phyloP scores from a whole-genome alignment of 2,888 invertebrate species.

The Hirtodrosophila histrioides region DNA sequence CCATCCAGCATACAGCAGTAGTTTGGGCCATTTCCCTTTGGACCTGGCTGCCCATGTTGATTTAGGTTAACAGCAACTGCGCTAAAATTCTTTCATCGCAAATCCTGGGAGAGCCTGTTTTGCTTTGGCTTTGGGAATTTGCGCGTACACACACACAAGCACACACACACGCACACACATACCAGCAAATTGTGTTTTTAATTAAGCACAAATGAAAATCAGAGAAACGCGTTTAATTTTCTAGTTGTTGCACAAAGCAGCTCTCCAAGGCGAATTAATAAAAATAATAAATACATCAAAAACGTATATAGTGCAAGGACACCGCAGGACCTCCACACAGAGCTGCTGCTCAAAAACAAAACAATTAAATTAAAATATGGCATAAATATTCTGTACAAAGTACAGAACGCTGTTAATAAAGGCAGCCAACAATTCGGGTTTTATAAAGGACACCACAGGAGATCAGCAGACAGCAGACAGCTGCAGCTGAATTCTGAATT shows the following conservation, averaged over 20 bases:
- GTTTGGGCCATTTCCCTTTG: conserved; percentile 34
- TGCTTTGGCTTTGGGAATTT: conserved; percentile 29
- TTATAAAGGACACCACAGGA: too few species aligned
- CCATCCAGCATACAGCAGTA: background rate
- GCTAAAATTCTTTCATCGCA: conserved; percentile 50
- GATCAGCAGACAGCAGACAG: too few species aligned
- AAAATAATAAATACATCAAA: too few species aligned
- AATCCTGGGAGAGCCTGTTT: conserved; percentile 34
- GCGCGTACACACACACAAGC: background rate
- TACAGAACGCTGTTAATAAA: too few species aligned
- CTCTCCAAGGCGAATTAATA: too few species aligned
- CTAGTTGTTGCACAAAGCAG: background rate
- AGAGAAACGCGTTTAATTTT: conserved; percentile 10
- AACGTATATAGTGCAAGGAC: too few species aligned
- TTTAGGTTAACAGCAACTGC: conserved; percentile 51
- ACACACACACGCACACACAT: background rate
- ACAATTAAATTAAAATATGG: too few species aligned
- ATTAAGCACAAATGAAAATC: conserved; percentile 43
- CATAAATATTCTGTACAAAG: too few species aligned
- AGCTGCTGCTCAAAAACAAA: too few species aligned
- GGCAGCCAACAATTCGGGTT: too few species aligned
- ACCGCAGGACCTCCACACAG: too few species aligned
- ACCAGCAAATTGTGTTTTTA: conserved; percentile 43
- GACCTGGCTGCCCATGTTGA: conserved; percentile 51
- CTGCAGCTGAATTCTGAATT: too few species aligned